phyloP scores from a whole-genome alignment of 2,888 invertebrate genomes.

The Acleris holmiana region DNA sequence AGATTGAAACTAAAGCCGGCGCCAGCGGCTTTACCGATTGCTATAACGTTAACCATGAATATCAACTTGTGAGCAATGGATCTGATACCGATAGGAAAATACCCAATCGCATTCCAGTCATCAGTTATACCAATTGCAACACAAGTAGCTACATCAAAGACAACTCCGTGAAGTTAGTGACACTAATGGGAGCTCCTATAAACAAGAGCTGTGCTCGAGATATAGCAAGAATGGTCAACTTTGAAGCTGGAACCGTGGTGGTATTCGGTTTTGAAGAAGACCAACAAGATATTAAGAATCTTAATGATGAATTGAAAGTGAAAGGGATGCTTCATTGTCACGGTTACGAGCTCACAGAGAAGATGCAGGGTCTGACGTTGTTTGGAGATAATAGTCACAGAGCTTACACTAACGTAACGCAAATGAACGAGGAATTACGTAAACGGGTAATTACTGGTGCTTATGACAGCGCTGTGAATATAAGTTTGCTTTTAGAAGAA shows the following conservation, averaged over 20 bases:
- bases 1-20: conserved; percentile 41
- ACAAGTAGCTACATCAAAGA: conserved; percentile 55
- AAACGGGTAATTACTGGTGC: conserved; percentile 40
- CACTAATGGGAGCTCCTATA: conserved; percentile 57
- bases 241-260: conserved; percentile 49
- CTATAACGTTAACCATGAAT: conserved; percentile 57
- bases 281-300: conserved; percentile 46
- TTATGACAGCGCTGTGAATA: conserved; percentile 46
- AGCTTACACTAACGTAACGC: conserved; percentile 47
- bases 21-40: conserved; percentile 52
- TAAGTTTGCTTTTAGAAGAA: conserved; percentile 43
- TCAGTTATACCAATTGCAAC: conserved; percentile 50
- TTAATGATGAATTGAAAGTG: conserved; percentile 43
- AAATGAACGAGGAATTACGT: conserved; percentile 44
- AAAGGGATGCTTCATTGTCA: conserved; percentile 45
- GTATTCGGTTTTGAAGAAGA: conserved; percentile 49
- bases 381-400: conserved; percentile 44
- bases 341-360: conserved; percentile 43
- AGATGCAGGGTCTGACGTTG: conserved; percentile 45
- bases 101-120: conserved; percentile 57
- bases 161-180: conserved; percentile 51
- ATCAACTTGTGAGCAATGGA: conserved; percentile 56
- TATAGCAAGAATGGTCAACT: conserved; percentile 54
- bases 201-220: conserved; percentile 55
- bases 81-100: conserved; percentile 52